Evolutionary conservation across 2,888 invertebrate genomes (phyloP), one percentile per base, ranked within the genome.

Genomic region (Drosophila phalerata): DNA sequence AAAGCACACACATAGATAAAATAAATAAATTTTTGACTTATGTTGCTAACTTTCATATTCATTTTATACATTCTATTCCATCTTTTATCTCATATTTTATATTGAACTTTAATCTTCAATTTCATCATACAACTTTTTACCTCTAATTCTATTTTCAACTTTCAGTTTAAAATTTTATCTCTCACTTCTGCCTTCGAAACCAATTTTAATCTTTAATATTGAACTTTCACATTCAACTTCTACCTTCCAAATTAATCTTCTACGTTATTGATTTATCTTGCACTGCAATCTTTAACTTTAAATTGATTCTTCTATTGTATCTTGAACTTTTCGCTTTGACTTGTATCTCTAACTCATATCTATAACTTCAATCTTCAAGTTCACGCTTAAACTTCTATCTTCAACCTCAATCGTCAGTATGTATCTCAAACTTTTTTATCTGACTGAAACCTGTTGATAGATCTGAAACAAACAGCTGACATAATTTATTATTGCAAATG

Each of bases 401-500:
- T 47, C 15, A 28, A 55, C 42, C 17, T 43, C 19, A 43, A 25
- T 22, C 19, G 43, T 43, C 13, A 42, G 32, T n/a, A 19, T 49
- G 5, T 1, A 49, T 30, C 13, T 17, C n/a, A n/a, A 43, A 25
- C 15, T 30, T n/a, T 10, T 47, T n/a, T 3, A 19, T 32, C 11
- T 11, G 28, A 30, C 45, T n/a, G 8, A 53, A 62, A 72, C 42
- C 32, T 34, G 77, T 55, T 70, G 48, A 57, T 32, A 28, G 28
- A 51, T 30, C 22, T 51, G 38, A 49, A 49, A 34, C 25, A 34
- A 30, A 43, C 73, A 63, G 53, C 76, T 60, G 58, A 38, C 43
- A 32, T 32, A 62, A 72, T 66, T 77, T 42, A 47, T 65, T 34
- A 45, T 22, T 42, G 17, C 25, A 34, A 76, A 65, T 32, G 52